These are phyloP conservation scores for Drosophila colorata DNA, from an alignment of 2,888 invertebrate genomes.

Conservation along the genomic window DNA sequence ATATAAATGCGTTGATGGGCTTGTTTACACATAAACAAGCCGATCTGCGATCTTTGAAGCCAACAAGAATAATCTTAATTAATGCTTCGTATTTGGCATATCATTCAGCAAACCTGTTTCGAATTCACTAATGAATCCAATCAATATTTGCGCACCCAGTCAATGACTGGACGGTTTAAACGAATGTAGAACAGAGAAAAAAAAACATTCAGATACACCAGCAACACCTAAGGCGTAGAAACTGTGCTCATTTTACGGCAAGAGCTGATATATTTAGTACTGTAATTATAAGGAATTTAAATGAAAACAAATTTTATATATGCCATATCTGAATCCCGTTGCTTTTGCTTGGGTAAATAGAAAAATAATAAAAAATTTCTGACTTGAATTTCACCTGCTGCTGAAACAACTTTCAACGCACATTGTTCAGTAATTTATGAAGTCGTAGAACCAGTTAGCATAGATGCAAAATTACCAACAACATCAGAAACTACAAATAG, in stretches of 20 bases:
- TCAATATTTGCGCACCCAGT: constrained; percentile 36
- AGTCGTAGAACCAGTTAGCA: constrained; percentile 49
- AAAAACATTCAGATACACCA: background rate
- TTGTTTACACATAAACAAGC: constrained; percentile 55
- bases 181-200: constrained; percentile 42
- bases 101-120: constrained; percentile 47
- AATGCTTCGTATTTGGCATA: constrained; percentile 28
- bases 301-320: background rate
- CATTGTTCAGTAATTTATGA: constrained; percentile 28
- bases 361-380: constrained; percentile 3
- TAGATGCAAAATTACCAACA: constrained; percentile 26
- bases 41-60: constrained; percentile 18
- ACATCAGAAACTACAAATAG: constrained; percentile 7
- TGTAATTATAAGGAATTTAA: background rate
- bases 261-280: background rate
- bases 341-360: background rate
- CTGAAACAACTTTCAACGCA: constrained; percentile 46
- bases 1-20: constrained; percentile 12
- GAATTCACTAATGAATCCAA: constrained; percentile 22
- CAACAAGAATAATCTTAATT: constrained; percentile 35
- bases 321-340: background rate
- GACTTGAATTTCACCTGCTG: constrained; percentile 41
- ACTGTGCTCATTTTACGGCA: constrained; percentile 1
- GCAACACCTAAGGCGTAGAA: constrained; percentile 11
- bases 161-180: constrained; percentile 38